Percentiles rank a stretch among this genome's conserved stretches.
phyloP scores from a whole-genome alignment of 2,797 vertebrate species.

The Pangasius larnaudii region DNA sequence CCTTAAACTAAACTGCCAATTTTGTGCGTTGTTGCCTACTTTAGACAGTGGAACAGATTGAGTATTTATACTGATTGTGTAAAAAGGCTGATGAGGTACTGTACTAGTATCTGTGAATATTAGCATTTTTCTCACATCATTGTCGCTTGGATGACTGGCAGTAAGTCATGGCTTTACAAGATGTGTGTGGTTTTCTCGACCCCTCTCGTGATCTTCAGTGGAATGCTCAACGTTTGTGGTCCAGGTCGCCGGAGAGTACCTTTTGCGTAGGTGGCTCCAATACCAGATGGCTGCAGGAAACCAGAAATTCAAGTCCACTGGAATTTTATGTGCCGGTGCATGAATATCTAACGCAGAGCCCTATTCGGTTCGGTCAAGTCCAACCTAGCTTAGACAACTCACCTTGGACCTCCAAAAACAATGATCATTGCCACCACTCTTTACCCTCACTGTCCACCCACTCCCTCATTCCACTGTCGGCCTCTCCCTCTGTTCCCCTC shows the following conservation, averaged over 20 bases:
- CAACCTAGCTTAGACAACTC: slow-evolving; percentile 38
- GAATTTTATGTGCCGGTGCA: slow-evolving; percentile 70
- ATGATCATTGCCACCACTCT: slow-evolving; percentile 25
- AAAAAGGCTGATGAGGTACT: neutral
- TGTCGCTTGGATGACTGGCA: neutral
- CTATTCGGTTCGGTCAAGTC: slow-evolving; percentile 73
- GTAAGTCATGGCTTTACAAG: slow-evolving; percentile 76
- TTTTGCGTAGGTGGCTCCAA: slow-evolving; percentile 41
- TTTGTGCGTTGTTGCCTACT: neutral
- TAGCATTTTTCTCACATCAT: neutral
- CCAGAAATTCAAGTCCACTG: slow-evolving; percentile 55
- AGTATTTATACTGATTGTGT: neutral
- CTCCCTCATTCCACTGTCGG: slow-evolving; percentile 33
- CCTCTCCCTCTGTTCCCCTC: slow-evolving; percentile 63
- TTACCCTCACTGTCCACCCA: slow-evolving; percentile 43
- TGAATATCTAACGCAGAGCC: slow-evolving; percentile 71
- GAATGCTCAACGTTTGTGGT: slow-evolving; percentile 40
- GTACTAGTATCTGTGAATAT: neutral
- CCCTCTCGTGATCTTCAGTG: slow-evolving; percentile 51
- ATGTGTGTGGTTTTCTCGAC: slow-evolving; percentile 69
- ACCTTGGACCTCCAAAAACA: slow-evolving; percentile 12
- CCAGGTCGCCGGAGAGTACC: slow-evolving; percentile 4
- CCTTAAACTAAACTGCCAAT: neutral
- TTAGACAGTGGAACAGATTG: neutral
- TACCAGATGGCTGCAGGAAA: slow-evolving; percentile 26